Evolutionary conservation across 1,140 invertebrate genomes (phyloP).

Genomic region (Notospermus geniculatus): DNA sequence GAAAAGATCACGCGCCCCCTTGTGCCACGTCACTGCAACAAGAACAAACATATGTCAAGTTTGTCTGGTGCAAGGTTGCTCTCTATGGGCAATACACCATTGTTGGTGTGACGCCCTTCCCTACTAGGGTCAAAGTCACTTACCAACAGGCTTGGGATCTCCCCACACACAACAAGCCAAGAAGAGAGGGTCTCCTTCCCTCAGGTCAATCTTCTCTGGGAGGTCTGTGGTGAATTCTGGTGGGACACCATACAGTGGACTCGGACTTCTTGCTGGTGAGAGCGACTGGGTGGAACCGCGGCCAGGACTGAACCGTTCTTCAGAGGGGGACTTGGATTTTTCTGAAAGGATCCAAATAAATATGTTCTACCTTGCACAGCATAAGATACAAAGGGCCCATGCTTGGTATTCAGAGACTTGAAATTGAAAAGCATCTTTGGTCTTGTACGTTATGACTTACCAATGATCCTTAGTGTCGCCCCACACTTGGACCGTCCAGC

Average conservation of each 20-base stretch:
- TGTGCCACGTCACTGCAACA: conserved; percentile 72
- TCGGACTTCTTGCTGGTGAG: background rate
- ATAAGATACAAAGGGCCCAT: too few relatives aligned
- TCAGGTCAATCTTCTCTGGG: conserved; percentile 40
- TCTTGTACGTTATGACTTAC: too few relatives aligned
- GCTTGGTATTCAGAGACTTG: too few relatives aligned
- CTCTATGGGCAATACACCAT: too few relatives aligned
- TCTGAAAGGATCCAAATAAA: conserved; percentile 2
- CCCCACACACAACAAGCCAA: conserved; percentile 46
- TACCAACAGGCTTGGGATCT: conserved; percentile 44
- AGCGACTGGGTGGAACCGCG: background rate
- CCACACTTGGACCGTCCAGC: conserved; percentile 45
- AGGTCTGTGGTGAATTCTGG: conserved; percentile 42
- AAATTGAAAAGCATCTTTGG: too few relatives aligned
- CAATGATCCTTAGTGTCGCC: conserved; percentile 44
- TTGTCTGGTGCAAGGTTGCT: too few relatives aligned
- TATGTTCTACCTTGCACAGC: too few relatives aligned
- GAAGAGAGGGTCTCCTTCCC: conserved; percentile 43
- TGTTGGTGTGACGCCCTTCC: too few relatives aligned
- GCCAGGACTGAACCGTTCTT: background rate
- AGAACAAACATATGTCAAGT: too few relatives aligned
- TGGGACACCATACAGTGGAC: conserved; percentile 26
- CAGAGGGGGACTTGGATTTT: background rate
- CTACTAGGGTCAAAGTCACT: too few relatives aligned
- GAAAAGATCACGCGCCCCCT: conserved; percentile 84